Evolutionary conservation across 2,113 vertebrate species (phyloP).

Genomic region (Eolophus roseicapilla): DNA sequence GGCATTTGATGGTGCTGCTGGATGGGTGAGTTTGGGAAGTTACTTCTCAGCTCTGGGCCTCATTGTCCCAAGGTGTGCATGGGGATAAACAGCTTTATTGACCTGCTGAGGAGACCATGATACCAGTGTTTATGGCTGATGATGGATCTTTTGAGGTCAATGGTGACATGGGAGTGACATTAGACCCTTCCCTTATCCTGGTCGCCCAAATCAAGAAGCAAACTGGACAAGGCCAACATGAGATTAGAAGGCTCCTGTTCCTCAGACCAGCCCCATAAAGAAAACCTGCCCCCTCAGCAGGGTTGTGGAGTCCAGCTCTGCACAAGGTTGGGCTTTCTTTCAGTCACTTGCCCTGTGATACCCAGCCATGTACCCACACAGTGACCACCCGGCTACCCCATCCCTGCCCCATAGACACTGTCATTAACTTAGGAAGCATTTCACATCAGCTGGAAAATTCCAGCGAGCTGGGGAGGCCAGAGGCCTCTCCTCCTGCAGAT

Average conservation of each 20-base stretch:
- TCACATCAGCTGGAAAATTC: conserved; percentile 41
- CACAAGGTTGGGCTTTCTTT: background rate
- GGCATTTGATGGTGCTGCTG: background rate
- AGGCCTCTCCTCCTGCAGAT: conserved; percentile 61
- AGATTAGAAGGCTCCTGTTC: background rate
- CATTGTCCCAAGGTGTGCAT: background rate
- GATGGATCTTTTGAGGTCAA: background rate
- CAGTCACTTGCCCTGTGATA: background rate
- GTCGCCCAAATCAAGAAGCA: background rate
- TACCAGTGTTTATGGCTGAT: background rate
- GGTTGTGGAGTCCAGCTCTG: background rate
- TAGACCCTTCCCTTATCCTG: background rate
- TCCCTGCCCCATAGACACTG: background rate
- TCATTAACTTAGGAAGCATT: background rate
- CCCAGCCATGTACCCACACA: background rate
- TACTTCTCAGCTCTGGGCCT: background rate
- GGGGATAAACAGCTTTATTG: background rate
- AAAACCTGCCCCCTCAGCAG: background rate
- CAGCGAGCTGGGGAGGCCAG: background rate
- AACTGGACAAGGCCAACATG: background rate
- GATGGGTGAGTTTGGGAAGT: background rate
- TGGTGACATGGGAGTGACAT: background rate
- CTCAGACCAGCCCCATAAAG: background rate
- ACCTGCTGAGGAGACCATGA: background rate
- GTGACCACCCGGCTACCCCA: background rate